Conservation (phyloP, 2,797 vertebrate genomes). For the Alca torda region DNA sequence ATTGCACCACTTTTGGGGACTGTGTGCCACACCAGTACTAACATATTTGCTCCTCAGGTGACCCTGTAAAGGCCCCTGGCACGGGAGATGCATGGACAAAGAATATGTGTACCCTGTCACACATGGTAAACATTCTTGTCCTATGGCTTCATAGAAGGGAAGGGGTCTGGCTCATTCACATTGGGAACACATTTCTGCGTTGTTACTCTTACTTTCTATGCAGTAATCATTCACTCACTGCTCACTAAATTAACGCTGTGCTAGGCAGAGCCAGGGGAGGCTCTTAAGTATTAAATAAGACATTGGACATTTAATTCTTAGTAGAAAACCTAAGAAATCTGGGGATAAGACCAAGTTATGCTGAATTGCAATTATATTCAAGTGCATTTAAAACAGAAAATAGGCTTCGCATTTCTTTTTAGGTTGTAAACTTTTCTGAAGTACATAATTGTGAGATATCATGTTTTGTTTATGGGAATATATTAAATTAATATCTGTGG, state of each 20-base stretch:
- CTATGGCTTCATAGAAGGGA: neutral
- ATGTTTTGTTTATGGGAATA: neutral
- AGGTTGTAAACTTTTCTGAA: neutral
- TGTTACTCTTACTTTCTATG: neutral
- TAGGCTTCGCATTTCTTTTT: neutral
- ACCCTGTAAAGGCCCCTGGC: neutral
- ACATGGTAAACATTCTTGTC: neutral
- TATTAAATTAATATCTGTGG: neutral
- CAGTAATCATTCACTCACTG: neutral
- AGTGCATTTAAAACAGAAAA: neutral
- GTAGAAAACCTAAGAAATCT: neutral
- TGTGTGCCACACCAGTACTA: fast-evolving
- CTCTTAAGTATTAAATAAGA: neutral
- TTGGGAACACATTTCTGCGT: neutral
- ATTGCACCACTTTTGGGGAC: neutral
- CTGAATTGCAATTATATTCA: neutral
- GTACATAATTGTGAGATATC: fast-evolving
- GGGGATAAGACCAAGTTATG: neutral
- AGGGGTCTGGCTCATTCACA: neutral
- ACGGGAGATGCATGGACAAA: neutral
- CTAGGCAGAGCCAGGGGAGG: neutral
- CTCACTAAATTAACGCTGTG: neutral
- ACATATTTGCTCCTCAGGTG: neutral
- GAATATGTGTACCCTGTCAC: neutral
- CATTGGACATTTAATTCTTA: neutral